phyloP scores from a whole-genome alignment of 1,140 invertebrate genomes.

The Procambarus clarkii region DNA sequence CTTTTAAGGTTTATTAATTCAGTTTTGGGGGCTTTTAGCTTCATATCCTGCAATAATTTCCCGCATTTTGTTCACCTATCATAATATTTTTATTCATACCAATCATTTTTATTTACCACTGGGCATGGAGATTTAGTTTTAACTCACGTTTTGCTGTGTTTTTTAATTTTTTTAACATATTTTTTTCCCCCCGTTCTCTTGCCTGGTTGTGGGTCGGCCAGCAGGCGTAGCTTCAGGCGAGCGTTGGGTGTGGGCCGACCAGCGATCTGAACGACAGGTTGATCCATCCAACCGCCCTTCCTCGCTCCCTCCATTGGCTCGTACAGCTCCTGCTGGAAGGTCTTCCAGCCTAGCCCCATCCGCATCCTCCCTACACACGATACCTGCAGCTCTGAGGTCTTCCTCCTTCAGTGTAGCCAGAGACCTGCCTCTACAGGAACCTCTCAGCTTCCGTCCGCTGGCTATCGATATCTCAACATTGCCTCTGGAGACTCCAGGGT shows the following conservation, averaged over 20 bases:
- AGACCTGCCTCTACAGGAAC: neutral
- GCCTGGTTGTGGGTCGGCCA: neutral
- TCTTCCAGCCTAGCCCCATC: conserved; percentile 16
- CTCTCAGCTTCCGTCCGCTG: conserved; percentile 24
- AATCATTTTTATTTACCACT: neutral
- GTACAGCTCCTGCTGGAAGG: neutral
- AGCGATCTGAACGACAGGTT: conserved; percentile 20
- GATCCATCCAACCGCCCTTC: neutral
- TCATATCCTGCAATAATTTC: conserved; percentile 16
- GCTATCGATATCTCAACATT: conserved; percentile 56
- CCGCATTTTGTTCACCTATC: conserved; percentile 11
- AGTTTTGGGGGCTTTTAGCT: conserved; percentile 47
- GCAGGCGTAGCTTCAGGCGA: neutral
- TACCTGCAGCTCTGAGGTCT: neutral
- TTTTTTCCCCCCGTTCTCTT: neutral
- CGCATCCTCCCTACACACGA: neutral
- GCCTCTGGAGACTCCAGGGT: conserved; percentile 23
- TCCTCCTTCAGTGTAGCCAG: conserved; percentile 5
- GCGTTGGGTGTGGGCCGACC: conserved; percentile 46
- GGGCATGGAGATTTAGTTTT: conserved; percentile 1
- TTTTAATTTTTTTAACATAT: neutral
- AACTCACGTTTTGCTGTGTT: neutral
- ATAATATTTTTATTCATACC: conserved; percentile 20
- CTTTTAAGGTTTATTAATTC: conserved; percentile 50
- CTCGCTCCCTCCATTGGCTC: neutral